Percentiles rank a stretch among this genome's conserved stretches.
phyloP scores from a whole-genome alignment of 2,888 invertebrate species.

The Pseudeuparius sepicola region DNA sequence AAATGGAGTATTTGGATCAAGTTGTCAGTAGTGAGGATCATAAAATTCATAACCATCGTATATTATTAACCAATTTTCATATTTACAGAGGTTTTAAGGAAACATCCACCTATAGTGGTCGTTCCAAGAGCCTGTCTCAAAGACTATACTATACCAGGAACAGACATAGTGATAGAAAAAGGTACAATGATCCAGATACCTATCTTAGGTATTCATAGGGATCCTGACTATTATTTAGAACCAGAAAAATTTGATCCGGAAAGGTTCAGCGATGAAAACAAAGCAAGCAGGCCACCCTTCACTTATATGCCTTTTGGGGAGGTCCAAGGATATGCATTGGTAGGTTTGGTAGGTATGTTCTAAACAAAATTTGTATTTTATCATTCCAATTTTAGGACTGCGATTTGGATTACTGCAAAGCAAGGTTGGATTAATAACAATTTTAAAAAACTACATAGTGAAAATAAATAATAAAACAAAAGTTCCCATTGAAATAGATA shows the following conservation, averaged over 20 bases:
- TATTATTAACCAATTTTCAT: too few species aligned
- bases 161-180: constrained; percentile 29
- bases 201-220: constrained; percentile 16
- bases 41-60: too few species aligned
- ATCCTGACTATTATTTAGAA: constrained; percentile 20
- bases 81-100: constrained; percentile 33
- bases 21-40: too few species aligned
- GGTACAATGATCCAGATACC: constrained; percentile 32
- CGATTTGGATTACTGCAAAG: constrained; percentile 14
- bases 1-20: too few species aligned
- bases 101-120: constrained; percentile 30
- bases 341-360: constrained; percentile 16
- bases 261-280: constrained; percentile 18
- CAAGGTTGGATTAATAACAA: constrained; percentile 16
- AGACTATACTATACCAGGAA: constrained; percentile 29
- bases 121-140: constrained; percentile 22
- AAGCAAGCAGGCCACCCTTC: constrained; percentile 8
- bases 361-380: background rate
- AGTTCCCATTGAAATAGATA: constrained; percentile 18
- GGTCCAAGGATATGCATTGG: constrained; percentile 33
- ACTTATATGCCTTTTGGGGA: constrained; percentile 31
- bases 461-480: constrained; percentile 19
- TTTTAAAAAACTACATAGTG: constrained; percentile 17
- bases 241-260: constrained; percentile 22
- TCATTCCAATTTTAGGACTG: constrained; percentile 6